phyloP scores from a whole-genome alignment of 2,888 invertebrate genomes.

The Schizaphis graminum region DNA sequence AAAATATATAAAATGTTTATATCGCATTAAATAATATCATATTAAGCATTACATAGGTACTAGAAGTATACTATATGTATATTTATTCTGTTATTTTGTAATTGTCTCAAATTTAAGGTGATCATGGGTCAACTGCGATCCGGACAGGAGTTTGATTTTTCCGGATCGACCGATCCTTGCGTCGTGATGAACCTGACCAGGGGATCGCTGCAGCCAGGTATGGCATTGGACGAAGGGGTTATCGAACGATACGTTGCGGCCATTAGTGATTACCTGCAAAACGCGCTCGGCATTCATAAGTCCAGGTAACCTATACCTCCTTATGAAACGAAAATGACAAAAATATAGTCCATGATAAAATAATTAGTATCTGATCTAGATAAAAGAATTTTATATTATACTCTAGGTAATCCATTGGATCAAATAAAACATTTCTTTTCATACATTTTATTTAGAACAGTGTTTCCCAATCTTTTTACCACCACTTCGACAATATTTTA shows the following conservation, averaged over 20 bases:
- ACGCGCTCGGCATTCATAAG: background rate
- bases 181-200: slow-evolving; percentile 35
- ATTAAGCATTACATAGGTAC: too few species aligned
- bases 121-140: slow-evolving; percentile 52
- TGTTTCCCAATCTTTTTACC: too few species aligned
- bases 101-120: background rate
- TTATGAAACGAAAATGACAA: background rate
- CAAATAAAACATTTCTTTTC: background rate
- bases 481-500: too few species aligned
- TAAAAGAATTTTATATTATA: too few species aligned
- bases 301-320: slow-evolving; percentile 11
- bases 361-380: too few species aligned
- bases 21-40: background rate
- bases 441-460: too few species aligned
- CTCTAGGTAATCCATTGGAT: background rate
- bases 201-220: background rate
- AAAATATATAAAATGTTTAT: background rate
- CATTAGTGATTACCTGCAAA: slow-evolving; percentile 45
- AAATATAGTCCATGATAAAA: background rate
- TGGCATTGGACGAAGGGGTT: background rate
- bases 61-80: background rate
- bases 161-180: slow-evolving; percentile 43
- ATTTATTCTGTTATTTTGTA: background rate
- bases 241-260: slow-evolving; percentile 14
- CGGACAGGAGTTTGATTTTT: slow-evolving; percentile 47